Percentiles rank a stretch among this genome's conserved stretches.
phyloP scores from a whole-genome alignment of 1,140 invertebrate genomes.

The Lucilia sericata region DNA sequence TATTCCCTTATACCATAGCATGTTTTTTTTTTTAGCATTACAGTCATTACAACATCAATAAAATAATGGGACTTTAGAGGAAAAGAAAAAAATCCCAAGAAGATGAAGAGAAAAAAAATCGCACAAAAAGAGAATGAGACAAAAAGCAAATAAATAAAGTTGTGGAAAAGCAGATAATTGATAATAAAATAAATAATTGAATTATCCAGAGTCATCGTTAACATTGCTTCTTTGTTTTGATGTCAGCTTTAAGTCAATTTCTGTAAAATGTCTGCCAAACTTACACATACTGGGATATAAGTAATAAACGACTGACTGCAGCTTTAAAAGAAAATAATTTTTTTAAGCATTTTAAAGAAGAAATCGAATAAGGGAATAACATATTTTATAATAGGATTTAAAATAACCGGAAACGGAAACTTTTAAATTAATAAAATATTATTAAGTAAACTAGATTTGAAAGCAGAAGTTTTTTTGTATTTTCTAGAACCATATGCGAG shows the following conservation, averaged over 20 bases:
- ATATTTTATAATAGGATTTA: not conserved
- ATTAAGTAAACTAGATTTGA: too few species aligned
- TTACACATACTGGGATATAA: not conserved
- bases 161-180: not conserved
- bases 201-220: conserved; percentile 16
- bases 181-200: conserved; percentile 30
- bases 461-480: too few species aligned
- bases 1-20: not conserved
- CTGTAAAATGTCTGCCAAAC: not conserved
- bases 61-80: not conserved
- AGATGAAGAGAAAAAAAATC: not conserved
- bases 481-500: too few species aligned
- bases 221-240: not conserved
- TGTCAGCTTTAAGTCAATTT: conserved; percentile 26
- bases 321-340: not conserved
- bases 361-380: not conserved
- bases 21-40: not conserved
- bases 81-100: not conserved
- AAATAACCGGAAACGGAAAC: too few species aligned
- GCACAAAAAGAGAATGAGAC: not conserved
- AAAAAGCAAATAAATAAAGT: not conserved
- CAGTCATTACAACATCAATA: not conserved
- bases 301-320: not conserved
- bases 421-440: too few species aligned
- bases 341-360: not conserved